Percentiles rank a stretch among this genome's conserved stretches.
Conservation (phyloP, 2,888 invertebrate genomes). For the Volucella zonaria region DNA sequence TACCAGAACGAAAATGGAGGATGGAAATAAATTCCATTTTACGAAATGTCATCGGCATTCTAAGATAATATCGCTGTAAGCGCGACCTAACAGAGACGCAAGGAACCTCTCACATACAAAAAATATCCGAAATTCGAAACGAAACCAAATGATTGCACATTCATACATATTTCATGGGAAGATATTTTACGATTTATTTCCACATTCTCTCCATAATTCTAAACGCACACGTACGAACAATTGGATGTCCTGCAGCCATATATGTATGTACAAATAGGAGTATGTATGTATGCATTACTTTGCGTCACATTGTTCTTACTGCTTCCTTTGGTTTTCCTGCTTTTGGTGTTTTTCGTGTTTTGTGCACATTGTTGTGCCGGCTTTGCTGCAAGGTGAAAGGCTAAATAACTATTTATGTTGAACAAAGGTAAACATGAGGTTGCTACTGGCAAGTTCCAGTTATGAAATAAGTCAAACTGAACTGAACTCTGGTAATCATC, state of each 20-base stretch:
- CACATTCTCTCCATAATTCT: constrained; percentile 8
- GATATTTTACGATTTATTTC: constrained; percentile 57
- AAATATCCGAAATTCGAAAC: constrained; percentile 8
- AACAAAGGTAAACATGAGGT: constrained; percentile 8
- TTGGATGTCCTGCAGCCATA: constrained; percentile 27
- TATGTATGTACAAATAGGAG: background rate
- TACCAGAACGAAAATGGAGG: background rate
- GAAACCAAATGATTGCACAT: constrained; percentile 49
- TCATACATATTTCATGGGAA: constrained; percentile 60
- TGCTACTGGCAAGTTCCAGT: background rate
- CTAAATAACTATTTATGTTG: constrained; percentile 19
- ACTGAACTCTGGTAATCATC: no score
- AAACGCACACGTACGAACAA: background rate
- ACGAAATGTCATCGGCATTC: constrained; percentile 62
- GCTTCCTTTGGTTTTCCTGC: background rate
- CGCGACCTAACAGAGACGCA: constrained; percentile 2
- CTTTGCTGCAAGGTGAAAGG: background rate
- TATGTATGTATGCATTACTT: constrained; percentile 10
- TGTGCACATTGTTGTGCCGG: constrained; percentile 5
- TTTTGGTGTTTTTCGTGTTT: background rate
- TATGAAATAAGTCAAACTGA: no score
- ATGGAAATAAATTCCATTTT: constrained; percentile 61
- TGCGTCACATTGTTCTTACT: constrained; percentile 18
- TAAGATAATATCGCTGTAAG: constrained; percentile 60
- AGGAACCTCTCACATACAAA: constrained; percentile 5